A percentile compares a stretch with the other conserved stretches of the same genome.
phyloP scores from a whole-genome alignment of 2,113 vertebrate genomes.

The Muscicapa adusta region DNA sequence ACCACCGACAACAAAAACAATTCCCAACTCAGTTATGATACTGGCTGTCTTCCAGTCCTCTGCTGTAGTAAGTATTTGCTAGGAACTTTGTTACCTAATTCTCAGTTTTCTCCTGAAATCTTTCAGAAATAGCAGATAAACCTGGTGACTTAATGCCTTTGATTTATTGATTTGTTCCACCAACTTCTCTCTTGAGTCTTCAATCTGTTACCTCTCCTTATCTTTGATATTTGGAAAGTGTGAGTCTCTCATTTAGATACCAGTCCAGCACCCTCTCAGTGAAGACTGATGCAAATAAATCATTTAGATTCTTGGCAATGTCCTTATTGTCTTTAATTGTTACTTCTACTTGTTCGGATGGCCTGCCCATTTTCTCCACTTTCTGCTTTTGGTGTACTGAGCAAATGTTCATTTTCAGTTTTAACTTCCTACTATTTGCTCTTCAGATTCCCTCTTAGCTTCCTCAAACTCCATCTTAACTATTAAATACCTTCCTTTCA shows the following conservation, averaged over 20 bases:
- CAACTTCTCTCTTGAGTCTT: background rate
- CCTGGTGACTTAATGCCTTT: slow-evolving; percentile 12
- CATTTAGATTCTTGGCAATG: slow-evolving; percentile 49
- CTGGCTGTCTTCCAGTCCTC: slow-evolving; percentile 16
- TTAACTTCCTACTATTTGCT: background rate
- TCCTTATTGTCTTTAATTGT: slow-evolving; percentile 45
- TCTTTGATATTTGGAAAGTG: slow-evolving; percentile 46
- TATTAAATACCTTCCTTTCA: background rate
- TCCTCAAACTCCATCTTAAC: background rate
- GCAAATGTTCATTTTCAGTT: slow-evolving; percentile 4
- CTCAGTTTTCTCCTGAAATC: slow-evolving; percentile 11
- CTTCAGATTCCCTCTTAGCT: background rate
- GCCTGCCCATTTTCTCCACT: background rate
- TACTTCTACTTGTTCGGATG: slow-evolving; percentile 1
- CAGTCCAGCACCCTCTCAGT: background rate
- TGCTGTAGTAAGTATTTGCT: slow-evolving; percentile 2
- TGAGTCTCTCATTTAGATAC: slow-evolving; percentile 26
- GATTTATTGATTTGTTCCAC: slow-evolving; percentile 43
- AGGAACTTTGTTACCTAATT: slow-evolving; percentile 13
- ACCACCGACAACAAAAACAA: background rate
- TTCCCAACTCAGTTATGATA: background rate
- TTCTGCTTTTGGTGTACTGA: background rate
- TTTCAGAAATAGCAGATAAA: slow-evolving; percentile 16
- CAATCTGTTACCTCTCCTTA: slow-evolving; percentile 9
- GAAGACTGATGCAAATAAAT: slow-evolving; percentile 59